Conservation (phyloP, 2,113 vertebrate species). For the Cyprinus carpio region DNA sequence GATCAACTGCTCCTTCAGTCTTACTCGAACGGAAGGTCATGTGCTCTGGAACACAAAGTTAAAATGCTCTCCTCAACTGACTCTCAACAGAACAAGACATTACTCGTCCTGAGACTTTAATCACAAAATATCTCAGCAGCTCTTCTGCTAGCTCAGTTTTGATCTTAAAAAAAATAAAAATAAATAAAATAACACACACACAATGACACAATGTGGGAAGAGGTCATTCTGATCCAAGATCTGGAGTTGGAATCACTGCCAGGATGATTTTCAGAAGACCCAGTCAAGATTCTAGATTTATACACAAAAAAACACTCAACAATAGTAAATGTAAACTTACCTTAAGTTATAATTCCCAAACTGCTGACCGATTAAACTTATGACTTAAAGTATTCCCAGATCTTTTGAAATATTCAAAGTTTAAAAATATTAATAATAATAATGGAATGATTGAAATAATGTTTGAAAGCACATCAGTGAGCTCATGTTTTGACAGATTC, state of each 20-base stretch:
- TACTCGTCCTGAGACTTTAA: slow-evolving; percentile 11
- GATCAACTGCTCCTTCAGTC: neutral
- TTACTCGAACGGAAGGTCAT: neutral
- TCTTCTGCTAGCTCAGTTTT: neutral
- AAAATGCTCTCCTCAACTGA: slow-evolving; percentile 15
- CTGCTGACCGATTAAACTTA: neutral
- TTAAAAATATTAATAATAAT: neutral
- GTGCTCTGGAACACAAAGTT: slow-evolving; percentile 1
- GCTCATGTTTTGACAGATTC: neutral
- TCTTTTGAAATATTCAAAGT: neutral
- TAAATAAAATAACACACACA: neutral
- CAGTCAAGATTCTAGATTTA: neutral
- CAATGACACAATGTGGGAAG: neutral
- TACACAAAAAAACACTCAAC: neutral
- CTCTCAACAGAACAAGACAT: slow-evolving; percentile 21
- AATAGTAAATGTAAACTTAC: neutral
- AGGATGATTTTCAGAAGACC: neutral
- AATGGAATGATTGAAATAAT: neutral
- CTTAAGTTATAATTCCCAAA: neutral
- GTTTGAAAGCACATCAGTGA: neutral
- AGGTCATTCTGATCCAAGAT: slow-evolving; percentile 12
- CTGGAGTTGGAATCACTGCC: neutral
- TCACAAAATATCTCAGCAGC: neutral
- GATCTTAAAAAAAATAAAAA: neutral
- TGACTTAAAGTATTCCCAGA: neutral